Percentiles rank a stretch among this genome's conserved stretches.
Conservation (phyloP, 1,140 invertebrate species). For the Bicyclus anynana region DNA sequence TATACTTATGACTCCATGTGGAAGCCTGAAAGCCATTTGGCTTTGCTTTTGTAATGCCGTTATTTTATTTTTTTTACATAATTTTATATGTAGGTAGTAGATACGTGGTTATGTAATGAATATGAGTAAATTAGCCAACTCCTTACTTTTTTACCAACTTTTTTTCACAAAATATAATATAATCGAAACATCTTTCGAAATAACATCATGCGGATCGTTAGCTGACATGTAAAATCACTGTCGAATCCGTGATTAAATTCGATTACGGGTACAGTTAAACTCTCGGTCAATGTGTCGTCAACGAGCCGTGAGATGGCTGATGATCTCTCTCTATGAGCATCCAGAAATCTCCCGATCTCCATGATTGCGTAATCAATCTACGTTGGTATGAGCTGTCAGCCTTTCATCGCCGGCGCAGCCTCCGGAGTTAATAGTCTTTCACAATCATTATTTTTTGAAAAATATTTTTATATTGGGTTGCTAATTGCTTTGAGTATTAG, state of each 20-base stretch:
- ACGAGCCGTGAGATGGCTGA: constrained; percentile 65
- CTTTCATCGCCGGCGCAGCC: constrained; percentile 55
- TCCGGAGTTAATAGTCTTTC: constrained; percentile 51
- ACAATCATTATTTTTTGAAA: constrained; percentile 51
- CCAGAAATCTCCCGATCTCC: constrained; percentile 57
- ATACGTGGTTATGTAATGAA: too few relatives aligned
- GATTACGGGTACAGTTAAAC: constrained; percentile 40
- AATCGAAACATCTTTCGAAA: neutral
- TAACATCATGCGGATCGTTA: neutral
- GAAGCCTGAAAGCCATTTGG: too few relatives aligned
- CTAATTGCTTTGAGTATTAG: neutral
- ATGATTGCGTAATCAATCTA: constrained; percentile 72
- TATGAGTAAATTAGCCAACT: too few relatives aligned
- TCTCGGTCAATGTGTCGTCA: constrained; percentile 43
- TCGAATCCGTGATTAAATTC: constrained; percentile 36
- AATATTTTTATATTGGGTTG: too few relatives aligned
- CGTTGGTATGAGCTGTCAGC: constrained; percentile 48
- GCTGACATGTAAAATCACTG: constrained; percentile 41
- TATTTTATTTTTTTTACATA: too few relatives aligned
- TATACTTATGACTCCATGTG: too few relatives aligned
- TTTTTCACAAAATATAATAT: neutral
- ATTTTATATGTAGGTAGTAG: too few relatives aligned
- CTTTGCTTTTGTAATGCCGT: too few relatives aligned
- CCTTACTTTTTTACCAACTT: too few relatives aligned
- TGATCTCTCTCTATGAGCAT: constrained; percentile 63